phyloP scores from a whole-genome alignment of 2,113 vertebrate species.

The Craseonycteris thonglongyai region DNA sequence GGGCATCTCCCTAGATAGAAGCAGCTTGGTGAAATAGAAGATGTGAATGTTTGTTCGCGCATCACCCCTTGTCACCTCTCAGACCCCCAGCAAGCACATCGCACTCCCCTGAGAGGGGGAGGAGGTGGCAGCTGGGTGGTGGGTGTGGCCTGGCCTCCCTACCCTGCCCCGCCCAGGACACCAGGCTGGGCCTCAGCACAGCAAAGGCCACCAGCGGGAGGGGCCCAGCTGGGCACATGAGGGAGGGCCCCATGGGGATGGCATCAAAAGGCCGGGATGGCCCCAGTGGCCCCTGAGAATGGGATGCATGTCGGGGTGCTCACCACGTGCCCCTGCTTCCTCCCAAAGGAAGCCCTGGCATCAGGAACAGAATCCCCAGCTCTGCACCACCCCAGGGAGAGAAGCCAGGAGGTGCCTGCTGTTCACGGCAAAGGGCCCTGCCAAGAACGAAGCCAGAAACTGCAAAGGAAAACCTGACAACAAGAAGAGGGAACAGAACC shows the following conservation, averaged over 20 bases:
- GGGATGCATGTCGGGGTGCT: not conserved
- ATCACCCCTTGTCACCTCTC: not conserved
- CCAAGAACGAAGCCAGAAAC: conserved; percentile 14
- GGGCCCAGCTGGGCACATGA: accelerated
- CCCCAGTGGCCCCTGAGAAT: not conserved
- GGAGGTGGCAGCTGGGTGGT: not conserved
- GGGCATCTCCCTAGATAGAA: accelerated
- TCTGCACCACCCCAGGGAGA: not conserved
- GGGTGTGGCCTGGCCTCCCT: not conserved
- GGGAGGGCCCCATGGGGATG: not conserved
- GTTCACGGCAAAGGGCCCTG: not conserved
- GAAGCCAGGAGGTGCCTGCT: not conserved
- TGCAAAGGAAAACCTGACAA: not conserved
- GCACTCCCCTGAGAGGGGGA: no score
- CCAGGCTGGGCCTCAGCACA: not conserved
- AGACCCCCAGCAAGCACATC: not conserved
- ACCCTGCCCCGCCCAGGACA: not conserved
- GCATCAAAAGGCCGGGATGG: not conserved
- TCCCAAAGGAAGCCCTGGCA: not conserved
- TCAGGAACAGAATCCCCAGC: not conserved
- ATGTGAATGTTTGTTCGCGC: not conserved
- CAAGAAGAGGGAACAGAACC: conserved; percentile 7
- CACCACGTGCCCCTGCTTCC: not conserved
- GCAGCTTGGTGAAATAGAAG: not conserved
- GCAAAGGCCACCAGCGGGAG: not conserved